Evolutionary conservation across 2,797 vertebrate genomes (phyloP).

Genomic region (Gambelia wislizenii): DNA sequence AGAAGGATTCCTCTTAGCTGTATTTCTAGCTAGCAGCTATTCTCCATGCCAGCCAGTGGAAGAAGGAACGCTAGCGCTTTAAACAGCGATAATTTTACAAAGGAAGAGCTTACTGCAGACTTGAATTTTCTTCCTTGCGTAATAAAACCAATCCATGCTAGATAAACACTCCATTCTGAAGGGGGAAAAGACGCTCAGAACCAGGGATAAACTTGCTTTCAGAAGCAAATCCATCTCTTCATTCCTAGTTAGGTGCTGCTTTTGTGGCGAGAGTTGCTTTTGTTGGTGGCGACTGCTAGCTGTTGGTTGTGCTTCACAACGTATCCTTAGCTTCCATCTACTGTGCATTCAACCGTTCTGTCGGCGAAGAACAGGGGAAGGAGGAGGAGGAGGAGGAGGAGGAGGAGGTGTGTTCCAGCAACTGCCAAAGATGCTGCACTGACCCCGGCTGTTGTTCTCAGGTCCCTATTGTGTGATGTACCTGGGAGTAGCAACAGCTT

Average conservation of each 20-base stretch:
- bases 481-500: conserved; percentile 66
- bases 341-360: not conserved
- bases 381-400: conserved; percentile 36
- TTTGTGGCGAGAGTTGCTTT: conserved; percentile 1
- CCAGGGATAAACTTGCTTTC: not conserved
- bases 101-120: not conserved
- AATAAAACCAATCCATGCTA: not conserved
- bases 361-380: conserved; percentile 30
- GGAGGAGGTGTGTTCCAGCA: conserved; percentile 51
- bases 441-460: conserved; percentile 64
- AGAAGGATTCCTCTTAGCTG: conserved; percentile 29
- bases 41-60: conserved; percentile 69
- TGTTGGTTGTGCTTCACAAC: conserved; percentile 35
- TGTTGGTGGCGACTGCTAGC: not conserved
- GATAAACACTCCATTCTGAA: not conserved
- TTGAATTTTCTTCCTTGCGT: not conserved
- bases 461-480: conserved; percentile 61
- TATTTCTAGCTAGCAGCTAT: conserved; percentile 27
- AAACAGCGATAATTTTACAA: not conserved
- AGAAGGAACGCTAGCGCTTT: conserved; percentile 58
- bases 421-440: conserved; percentile 57
- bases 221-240: not conserved
- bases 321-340: not conserved
- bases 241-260: conserved; percentile 2
- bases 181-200: not conserved